Percentiles rank a stretch among this genome's conserved stretches.
Evolutionary conservation across 2,888 invertebrate genomes (phyloP).

Genomic region (Clepsis dumicolana): DNA sequence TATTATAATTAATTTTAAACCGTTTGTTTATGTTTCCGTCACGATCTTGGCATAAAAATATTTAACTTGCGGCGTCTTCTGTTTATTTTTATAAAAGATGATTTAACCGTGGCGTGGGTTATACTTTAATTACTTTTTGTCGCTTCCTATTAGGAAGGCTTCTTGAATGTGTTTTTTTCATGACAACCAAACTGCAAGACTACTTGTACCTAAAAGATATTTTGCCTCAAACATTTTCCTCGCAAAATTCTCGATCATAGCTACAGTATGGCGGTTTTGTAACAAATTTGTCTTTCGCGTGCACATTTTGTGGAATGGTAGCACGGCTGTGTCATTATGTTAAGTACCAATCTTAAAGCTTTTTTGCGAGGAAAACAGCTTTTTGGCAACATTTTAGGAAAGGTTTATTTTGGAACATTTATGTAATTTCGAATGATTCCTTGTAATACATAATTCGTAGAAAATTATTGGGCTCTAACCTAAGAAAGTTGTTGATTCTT

Average conservation of each 20-base stretch:
- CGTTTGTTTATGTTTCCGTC: slow-evolving; percentile 50
- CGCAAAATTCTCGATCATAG: slow-evolving; percentile 64
- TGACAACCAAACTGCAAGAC: slow-evolving; percentile 1
- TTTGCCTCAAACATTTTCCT: slow-evolving; percentile 52
- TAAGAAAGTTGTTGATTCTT: too few species aligned
- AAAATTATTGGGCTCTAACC: background rate
- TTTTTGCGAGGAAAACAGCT: slow-evolving; percentile 18
- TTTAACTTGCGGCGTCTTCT: slow-evolving; percentile 29
- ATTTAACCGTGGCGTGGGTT: slow-evolving; percentile 8
- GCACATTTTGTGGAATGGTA: slow-evolving; percentile 58
- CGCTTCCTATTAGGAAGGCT: background rate
- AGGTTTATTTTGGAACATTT: background rate
- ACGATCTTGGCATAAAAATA: slow-evolving; percentile 47
- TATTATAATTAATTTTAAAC: slow-evolving; percentile 56
- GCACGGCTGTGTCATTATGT: slow-evolving; percentile 54
- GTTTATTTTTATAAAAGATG: slow-evolving; percentile 24
- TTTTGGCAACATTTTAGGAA: slow-evolving; percentile 13
- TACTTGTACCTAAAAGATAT: slow-evolving; percentile 6
- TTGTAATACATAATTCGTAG: background rate
- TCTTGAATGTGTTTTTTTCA: slow-evolving; percentile 2
- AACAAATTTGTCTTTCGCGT: slow-evolving; percentile 68
- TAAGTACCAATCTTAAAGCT: slow-evolving; percentile 46
- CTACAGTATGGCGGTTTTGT: slow-evolving; percentile 56
- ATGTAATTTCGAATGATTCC: background rate
- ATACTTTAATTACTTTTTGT: slow-evolving; percentile 11